Conservation (phyloP, 2,888 invertebrate species). For the Scaptodrosophila latifasciaeformis region DNA sequence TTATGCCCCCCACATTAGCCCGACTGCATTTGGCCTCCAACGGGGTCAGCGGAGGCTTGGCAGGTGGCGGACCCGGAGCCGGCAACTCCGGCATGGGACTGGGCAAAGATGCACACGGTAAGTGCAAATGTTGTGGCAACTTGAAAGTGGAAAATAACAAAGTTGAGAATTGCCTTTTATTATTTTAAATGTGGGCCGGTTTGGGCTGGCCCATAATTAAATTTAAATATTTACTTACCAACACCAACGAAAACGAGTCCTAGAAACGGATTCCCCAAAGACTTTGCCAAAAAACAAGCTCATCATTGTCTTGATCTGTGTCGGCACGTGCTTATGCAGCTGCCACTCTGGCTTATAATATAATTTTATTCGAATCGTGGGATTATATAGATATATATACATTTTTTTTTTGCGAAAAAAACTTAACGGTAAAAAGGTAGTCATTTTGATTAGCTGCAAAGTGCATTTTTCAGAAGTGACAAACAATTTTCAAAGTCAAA, state of each 20-base stretch:
- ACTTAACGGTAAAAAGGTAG: too few relatives aligned
- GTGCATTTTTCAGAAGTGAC: too few relatives aligned
- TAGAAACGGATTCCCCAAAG: too few relatives aligned
- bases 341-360: slow-evolving; percentile 2
- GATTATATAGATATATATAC: too few relatives aligned
- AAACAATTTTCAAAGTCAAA: background rate
- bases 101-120: slow-evolving; percentile 72
- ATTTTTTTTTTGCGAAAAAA: too few relatives aligned
- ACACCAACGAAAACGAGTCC: too few relatives aligned
- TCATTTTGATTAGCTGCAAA: slow-evolving; percentile 10
- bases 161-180: slow-evolving; percentile 35
- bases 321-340: too few relatives aligned
- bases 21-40: slow-evolving; percentile 65
- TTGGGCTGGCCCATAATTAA: slow-evolving; percentile 49
- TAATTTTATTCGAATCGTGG: slow-evolving; percentile 33
- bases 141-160: too few relatives aligned
- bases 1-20: slow-evolving; percentile 64
- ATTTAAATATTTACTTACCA: slow-evolving; percentile 55
- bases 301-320: too few relatives aligned
- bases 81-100: slow-evolving; percentile 23
- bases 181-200: slow-evolving; percentile 50
- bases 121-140: too few relatives aligned
- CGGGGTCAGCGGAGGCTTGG: slow-evolving; percentile 26
- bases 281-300: too few relatives aligned
- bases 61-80: slow-evolving; percentile 22